Base-by-base conservation (phyloP, 2,888 invertebrate species). In the Lepeophtheirus nordmannii region DNA sequence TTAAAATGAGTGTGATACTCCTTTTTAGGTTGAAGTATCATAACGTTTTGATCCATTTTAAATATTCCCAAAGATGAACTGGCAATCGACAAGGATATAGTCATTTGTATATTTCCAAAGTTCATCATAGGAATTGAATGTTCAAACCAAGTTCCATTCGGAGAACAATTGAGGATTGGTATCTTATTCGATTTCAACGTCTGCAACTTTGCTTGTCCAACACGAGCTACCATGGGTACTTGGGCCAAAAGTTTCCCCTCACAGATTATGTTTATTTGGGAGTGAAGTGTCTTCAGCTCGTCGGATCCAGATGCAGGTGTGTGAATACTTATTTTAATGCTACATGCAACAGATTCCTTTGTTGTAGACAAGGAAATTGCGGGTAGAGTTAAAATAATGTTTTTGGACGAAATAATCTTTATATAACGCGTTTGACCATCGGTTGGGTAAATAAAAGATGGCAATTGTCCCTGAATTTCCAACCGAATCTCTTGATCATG, bases 371-470 rank as follows among this genome's bases (percentile, higher is more conserved):
- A 17, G 17, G 53, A 17, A 17, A 46, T 46, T 46, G 53, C 53
- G 53, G 53, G 53, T n/a, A 46, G 53, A 17, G 53, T 46, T 14
- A 46, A 17, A 17, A 14, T 46, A 17, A 46, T 46, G 53, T 14
- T 46, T 46, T 46, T 46, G 53, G 53, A 46, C n/a, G 53, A 46
- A n/a, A 46, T 46, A 14, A 46, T 46, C 53, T 46, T 46, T 14
- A 46, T 46, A 17, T n/a, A 17, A 46, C 17, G 14, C 5, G 53
- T 46, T 17, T 46, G 53, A n/a, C 53, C 53, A 17, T 46, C 53
- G 2, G 53, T 46, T 3, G 53, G 53, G 8, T 46, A 46, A 17
- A 46, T 46, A 17, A 46, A 46, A 8, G 53, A 46, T 5, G 53
- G 53, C n/a, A 46, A 8, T 17, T 46, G 53, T 46, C 53, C 53